Base-by-base conservation (phyloP, 2,888 invertebrate species). In the Meliscaeva auricollis region DNA sequence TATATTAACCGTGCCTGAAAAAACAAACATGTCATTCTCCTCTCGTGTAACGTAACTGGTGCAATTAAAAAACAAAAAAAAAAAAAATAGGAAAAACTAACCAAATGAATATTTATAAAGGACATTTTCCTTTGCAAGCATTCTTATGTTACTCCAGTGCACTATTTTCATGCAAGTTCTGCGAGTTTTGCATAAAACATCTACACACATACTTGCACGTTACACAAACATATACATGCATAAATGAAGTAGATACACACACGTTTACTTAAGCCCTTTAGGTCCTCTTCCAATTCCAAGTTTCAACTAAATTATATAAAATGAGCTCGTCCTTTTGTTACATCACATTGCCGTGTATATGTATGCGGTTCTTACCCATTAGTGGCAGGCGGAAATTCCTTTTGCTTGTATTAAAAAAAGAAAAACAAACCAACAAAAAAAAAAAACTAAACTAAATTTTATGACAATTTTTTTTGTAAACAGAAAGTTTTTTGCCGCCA, bases 81-180 rank as follows among this genome's bases (percentile, higher is more conserved):
- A 56, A 46, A 35, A 9, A 46, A 15, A 20, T 26, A 26, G 26
- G 2, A 26, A n/a, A 50, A 69, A 52, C 11, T 38, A 22, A 60
- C 15, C 8, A 38, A 60, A 81, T 81, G 81, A 75, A 81, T 81
- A 81, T 81, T 81, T 73, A 77, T 82, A 72, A 77, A 26, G 77
- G 44, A 73, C 68, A 72, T 30, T 30, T 73, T 77, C 60, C 38
- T 68, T 68, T 38, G 54, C 52, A 68, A 66, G 66, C 13, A 50
- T 72, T 52, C 72, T 66, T 56, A 41, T 50, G 44, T 66, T 66
- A 35, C 60, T 66, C 60, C 15, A 60, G 58, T 82, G 77, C 77
- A 66, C 70, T 75, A 81, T 76, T 69, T 75, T 38, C 70, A n/a
- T 64, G 77, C 72, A 73, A 70, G 41, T 62, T 54, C 17, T 69